Conservation (phyloP, 2,113 vertebrate genomes). For the Cephalopholis sonnerati region DNA sequence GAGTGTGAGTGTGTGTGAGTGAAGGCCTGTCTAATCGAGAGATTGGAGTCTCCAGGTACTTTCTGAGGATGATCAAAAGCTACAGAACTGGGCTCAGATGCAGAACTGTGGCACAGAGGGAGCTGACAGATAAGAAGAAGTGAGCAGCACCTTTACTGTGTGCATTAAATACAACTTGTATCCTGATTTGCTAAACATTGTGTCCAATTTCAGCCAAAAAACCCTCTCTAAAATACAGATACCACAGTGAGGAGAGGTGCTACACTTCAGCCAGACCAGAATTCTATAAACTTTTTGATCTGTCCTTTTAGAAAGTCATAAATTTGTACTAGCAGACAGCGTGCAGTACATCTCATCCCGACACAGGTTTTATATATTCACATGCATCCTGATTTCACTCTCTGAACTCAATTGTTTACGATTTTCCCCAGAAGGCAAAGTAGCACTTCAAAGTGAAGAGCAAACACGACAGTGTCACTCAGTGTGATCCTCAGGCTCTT, state of each 20-base stretch:
- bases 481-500: neutral
- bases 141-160: neutral
- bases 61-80: slow-evolving; percentile 59
- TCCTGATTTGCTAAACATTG: neutral
- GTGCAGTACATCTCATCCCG: neutral
- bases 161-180: neutral
- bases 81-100: slow-evolving; percentile 42
- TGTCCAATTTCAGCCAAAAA: slow-evolving; percentile 10
- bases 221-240: neutral
- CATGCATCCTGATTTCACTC: slow-evolving; percentile 3
- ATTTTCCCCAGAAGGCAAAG: slow-evolving; percentile 28
- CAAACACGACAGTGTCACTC: slow-evolving; percentile 13
- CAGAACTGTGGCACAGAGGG: neutral
- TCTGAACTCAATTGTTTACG: slow-evolving; percentile 1
- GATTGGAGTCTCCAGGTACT: slow-evolving; percentile 35
- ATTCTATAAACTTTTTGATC: neutral
- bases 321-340: neutral
- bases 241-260: neutral
- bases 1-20: slow-evolving; percentile 7
- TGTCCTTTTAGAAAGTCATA: neutral
- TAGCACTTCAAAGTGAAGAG: slow-evolving; percentile 34
- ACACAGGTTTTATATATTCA: slow-evolving; percentile 1
- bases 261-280: neutral
- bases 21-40: slow-evolving; percentile 38
- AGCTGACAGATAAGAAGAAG: neutral